These are phyloP conservation scores for Cotesia glomerata DNA, from an alignment of 1,140 invertebrate species.

Conservation along the genomic window DNA sequence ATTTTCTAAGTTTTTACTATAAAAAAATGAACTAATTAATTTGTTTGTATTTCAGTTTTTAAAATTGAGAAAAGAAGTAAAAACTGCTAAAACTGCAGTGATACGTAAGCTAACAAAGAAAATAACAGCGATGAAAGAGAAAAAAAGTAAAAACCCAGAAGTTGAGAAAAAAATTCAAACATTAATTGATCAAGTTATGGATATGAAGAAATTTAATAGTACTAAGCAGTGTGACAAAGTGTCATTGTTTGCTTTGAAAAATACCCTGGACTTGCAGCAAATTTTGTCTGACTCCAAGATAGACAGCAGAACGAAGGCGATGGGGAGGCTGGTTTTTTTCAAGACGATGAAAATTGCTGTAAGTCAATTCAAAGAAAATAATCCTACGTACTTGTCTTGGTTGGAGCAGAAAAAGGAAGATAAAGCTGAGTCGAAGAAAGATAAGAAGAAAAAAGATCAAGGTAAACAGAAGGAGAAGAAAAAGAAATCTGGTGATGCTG, in stretches of 20 bases:
- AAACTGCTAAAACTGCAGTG: slow-evolving; percentile 36
- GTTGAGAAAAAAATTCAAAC: slow-evolving; percentile 46
- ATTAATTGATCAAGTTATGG: slow-evolving; percentile 43
- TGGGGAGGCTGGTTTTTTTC: slow-evolving; percentile 42
- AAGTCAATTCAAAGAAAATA: slow-evolving; percentile 48
- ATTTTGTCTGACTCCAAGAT: slow-evolving; percentile 40
- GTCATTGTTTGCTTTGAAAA: slow-evolving; percentile 49
- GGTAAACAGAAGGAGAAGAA: too few relatives aligned
- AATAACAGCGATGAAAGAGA: slow-evolving; percentile 38
- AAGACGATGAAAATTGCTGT: slow-evolving; percentile 43
- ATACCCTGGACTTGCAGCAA: slow-evolving; percentile 34
- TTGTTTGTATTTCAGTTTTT: too few relatives aligned
- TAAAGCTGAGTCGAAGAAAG: slow-evolving; percentile 29
- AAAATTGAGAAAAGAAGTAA: too few relatives aligned
- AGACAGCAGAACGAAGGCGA: slow-evolving; percentile 35
- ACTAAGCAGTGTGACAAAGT: slow-evolving; percentile 42
- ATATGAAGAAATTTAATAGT: slow-evolving; percentile 49
- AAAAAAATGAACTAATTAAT: too few relatives aligned
- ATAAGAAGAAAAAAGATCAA: too few relatives aligned
- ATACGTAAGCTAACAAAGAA: slow-evolving; percentile 49
- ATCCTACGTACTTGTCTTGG: slow-evolving; percentile 45
- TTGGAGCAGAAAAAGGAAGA: slow-evolving; percentile 34
- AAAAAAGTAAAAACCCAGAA: slow-evolving; percentile 45
- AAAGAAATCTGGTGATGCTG: too few relatives aligned
- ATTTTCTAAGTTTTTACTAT: too few relatives aligned